Evolutionary conservation across 2,113 vertebrate species (phyloP).

Genomic region (Pan troglodytes): NHGRI_mPanTro3-v2.1_pri NC_072402.2:9235501-9236000

Average conservation of each 20-base stretch:
- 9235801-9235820: not conserved
- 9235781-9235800: not conserved
- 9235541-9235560: fast-evolving
- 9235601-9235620: not conserved
- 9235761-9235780: not conserved
- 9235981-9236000: not conserved
- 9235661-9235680: not conserved
- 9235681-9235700: not conserved
- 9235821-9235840: not conserved
- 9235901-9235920: conserved; percentile 2
- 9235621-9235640: not conserved
- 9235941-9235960: not conserved
- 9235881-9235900: conserved; percentile 21
- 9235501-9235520: not conserved
- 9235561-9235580: not conserved
- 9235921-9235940: not conserved
- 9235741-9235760: too few relatives aligned
- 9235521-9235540: not conserved
- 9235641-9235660: not conserved
- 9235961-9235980: not conserved
- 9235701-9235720: not conserved
- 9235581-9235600: not conserved
- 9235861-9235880: conserved; percentile 26
- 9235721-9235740: not conserved
- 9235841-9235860: not conserved